phyloP scores from a whole-genome alignment of 2,797 vertebrate species.

The Syngnathus acus region DNA sequence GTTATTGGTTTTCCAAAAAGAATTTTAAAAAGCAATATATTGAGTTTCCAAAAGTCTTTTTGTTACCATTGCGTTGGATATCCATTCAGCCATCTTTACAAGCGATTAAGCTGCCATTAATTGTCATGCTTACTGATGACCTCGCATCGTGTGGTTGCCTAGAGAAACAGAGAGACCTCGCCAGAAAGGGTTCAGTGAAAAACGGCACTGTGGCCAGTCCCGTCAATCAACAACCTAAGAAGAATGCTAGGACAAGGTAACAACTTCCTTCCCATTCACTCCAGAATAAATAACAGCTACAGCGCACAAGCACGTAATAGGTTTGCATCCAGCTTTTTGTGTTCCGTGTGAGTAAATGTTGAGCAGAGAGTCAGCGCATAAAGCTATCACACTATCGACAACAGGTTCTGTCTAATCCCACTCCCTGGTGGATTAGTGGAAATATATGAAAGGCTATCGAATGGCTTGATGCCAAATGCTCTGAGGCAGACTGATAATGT shows the following conservation, averaged over 20 bases:
- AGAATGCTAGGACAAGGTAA: constrained; percentile 96
- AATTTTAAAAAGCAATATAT: neutral
- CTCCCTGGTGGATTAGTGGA: constrained; percentile 52
- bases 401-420: constrained; percentile 51
- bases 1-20: neutral
- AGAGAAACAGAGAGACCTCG: constrained; percentile 97
- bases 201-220: constrained; percentile 92
- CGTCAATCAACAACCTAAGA: constrained; percentile 97
- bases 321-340: neutral
- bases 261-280: constrained; percentile 8
- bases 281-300: neutral
- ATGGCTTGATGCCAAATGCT: constrained; percentile 32
- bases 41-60: neutral
- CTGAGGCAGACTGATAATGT: constrained; percentile 39
- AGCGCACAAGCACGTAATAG: neutral
- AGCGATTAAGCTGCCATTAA: neutral
- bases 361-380: constrained; percentile 13
- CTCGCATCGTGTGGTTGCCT: constrained; percentile 52
- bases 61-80: neutral
- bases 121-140: constrained; percentile 27
- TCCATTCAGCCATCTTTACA: too few relatives aligned
- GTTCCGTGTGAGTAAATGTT: constrained; percentile 13
- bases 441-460: constrained; percentile 44
- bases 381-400: constrained; percentile 34
- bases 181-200: constrained; percentile 92